Conservation (phyloP, 2,888 invertebrate species). For the Cheilosia pagana region DNA sequence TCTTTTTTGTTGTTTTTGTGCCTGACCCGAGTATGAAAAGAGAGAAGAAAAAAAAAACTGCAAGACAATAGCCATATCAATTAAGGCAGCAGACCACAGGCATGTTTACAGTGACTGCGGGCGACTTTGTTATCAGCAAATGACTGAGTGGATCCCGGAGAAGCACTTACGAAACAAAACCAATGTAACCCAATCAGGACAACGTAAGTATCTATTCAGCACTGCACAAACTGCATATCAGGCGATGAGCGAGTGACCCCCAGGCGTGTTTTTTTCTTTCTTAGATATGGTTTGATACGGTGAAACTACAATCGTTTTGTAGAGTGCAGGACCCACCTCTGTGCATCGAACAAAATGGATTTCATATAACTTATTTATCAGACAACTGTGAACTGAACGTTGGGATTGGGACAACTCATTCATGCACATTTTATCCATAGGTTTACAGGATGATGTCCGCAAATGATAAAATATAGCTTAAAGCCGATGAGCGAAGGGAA, state of each 20-base stretch:
- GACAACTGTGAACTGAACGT: too few species aligned
- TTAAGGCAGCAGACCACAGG: slow-evolving; percentile 30
- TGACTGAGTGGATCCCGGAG: slow-evolving; percentile 22
- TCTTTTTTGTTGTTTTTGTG: neutral
- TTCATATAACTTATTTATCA: too few species aligned
- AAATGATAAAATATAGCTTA: too few species aligned
- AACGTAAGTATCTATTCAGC: slow-evolving; percentile 8
- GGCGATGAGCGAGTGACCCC: slow-evolving; percentile 16
- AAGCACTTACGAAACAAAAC: slow-evolving; percentile 21
- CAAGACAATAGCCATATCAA: slow-evolving; percentile 43
- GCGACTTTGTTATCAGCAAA: slow-evolving; percentile 30
- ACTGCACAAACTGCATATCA: slow-evolving; percentile 16
- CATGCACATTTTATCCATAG: too few species aligned
- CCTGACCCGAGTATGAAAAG: neutral
- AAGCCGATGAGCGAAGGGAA: too few species aligned
- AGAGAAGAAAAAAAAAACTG: neutral
- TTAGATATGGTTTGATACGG: too few species aligned
- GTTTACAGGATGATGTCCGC: too few species aligned
- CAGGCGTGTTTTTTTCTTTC: too few species aligned
- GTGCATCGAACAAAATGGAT: too few species aligned
- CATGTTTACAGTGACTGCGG: slow-evolving; percentile 27
- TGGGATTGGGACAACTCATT: too few species aligned
- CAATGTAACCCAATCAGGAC: slow-evolving; percentile 18
- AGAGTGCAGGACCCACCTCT: too few species aligned
- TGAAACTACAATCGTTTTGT: too few species aligned